Conservation (phyloP, 2,888 invertebrate genomes). For the Orthonevra nobilis region DNA sequence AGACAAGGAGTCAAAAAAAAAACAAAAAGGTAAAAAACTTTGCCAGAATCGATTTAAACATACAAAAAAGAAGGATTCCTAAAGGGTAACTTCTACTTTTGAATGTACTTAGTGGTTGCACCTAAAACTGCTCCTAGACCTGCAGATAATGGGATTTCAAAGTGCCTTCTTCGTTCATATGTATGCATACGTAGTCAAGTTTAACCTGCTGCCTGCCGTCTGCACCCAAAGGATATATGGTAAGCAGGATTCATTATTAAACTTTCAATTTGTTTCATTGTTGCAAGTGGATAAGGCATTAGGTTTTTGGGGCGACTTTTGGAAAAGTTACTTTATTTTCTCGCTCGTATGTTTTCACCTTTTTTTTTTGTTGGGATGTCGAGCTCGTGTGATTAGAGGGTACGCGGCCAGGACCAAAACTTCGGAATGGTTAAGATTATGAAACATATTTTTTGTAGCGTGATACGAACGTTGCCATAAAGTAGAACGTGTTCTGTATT, state of each 20-base stretch:
- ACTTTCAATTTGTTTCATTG: slow-evolving; percentile 50
- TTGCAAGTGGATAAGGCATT: neutral
- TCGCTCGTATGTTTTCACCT: neutral
- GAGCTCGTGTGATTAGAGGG: slow-evolving; percentile 23
- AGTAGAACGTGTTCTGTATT: slow-evolving; percentile 12
- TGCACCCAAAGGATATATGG: neutral
- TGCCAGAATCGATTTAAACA: slow-evolving; percentile 10
- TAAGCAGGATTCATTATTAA: slow-evolving; percentile 33
- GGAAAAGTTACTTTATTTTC: neutral
- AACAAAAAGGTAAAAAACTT: neutral
- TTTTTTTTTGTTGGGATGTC: slow-evolving; percentile 8
- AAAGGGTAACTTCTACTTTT: slow-evolving; percentile 8
- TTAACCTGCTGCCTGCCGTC: slow-evolving; percentile 7
- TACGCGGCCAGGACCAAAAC: slow-evolving; percentile 39
- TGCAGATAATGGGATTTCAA: slow-evolving; percentile 16
- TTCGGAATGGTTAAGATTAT: slow-evolving; percentile 41
- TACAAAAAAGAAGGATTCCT: neutral
- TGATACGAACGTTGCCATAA: slow-evolving; percentile 11
- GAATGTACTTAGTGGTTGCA: slow-evolving; percentile 34
- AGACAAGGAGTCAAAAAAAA: neutral
- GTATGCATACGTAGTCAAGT: slow-evolving; percentile 8
- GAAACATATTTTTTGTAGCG: slow-evolving; percentile 36
- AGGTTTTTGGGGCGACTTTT: neutral
- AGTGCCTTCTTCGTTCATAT: neutral
- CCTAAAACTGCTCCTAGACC: slow-evolving; percentile 14